Evolutionary conservation across 2,113 vertebrate species (phyloP), one percentile per base, ranked within the genome.

Genomic region (Ceyx margarethae): DNA sequence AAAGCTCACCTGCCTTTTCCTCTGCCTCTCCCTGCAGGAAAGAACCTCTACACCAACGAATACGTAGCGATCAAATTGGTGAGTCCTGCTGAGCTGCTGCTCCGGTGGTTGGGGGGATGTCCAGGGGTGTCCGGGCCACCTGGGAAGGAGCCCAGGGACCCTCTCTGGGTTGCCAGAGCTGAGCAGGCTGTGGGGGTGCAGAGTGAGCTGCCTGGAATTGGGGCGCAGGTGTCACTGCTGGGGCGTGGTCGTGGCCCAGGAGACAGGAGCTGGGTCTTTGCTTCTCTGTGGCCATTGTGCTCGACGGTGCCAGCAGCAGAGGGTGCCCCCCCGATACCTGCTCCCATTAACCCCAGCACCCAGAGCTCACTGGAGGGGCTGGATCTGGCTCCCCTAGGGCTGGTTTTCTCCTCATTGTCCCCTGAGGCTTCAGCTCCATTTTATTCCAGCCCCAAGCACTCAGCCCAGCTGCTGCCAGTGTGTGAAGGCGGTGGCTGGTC

Each of bases 41-140:
- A 98, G 97, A 99, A 99, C 95, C 98, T 99, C 74, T 99, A 99
- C 96, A 99, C 99, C 42, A 99, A 99, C 2, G 99, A 99, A 97
- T 99, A 99, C 29, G 99, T 99, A 96, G 99, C 99, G 85, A 99
- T 99, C 94, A 99, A 99, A 97, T 97, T 99, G 98, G 99, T 99
- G 97, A 98, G 98, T 97, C 23, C 58, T 18, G 18, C 46, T 0
- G 0, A 22, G 37, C 3, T 18, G 0, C 0, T 25, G 48, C 22
- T 26, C 8, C 26, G 11, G 53, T 10, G 53, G 28, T 15, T n/a
- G 23, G 31, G 6, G 40, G 50, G 37, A 37, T 37, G 37, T 37
- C 37, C 37, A 37, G 37, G 37, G 37, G 37, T 37, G 37, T 37
- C 37, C 37, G 11, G 78, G 71, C 26, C 37, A 1, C 6, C 48